These are phyloP conservation scores for Clangula hyemalis DNA, from an alignment of 2,797 vertebrate species.

Conservation along the genomic window DNA sequence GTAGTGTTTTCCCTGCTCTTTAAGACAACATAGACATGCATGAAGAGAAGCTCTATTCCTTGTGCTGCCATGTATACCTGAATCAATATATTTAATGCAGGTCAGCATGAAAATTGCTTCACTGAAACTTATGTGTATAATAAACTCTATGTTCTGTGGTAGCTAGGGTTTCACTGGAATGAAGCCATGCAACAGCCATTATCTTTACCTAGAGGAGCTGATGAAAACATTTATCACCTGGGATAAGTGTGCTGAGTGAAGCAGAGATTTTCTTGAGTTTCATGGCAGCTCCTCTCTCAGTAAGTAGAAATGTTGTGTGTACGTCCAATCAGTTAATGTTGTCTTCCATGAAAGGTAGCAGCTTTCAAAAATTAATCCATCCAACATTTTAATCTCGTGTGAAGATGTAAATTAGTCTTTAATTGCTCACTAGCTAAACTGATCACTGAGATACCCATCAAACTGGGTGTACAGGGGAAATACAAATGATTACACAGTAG, in stretches of 20 bases:
- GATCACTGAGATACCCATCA: background rate
- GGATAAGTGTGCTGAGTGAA: background rate
- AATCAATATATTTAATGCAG: background rate
- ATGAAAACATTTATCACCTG: background rate
- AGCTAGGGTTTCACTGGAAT: background rate
- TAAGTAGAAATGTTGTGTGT: background rate
- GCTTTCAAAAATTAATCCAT: conserved; percentile 31
- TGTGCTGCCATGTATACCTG: background rate
- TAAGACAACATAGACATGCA: background rate
- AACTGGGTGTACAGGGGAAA: background rate
- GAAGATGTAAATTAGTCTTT: conserved; percentile 30
- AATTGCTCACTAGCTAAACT: conserved; percentile 22
- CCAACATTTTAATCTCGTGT: conserved; percentile 4
- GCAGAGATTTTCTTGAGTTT: background rate
- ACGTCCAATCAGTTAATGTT: background rate
- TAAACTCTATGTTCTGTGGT: background rate
- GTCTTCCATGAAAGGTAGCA: background rate
- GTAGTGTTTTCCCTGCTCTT: background rate
- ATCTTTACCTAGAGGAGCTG: background rate
- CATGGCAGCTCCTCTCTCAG: background rate
- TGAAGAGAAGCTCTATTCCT: background rate
- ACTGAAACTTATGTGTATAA: background rate
- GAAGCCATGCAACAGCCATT: background rate
- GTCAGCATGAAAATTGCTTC: background rate
- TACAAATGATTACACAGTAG: conserved; percentile 6